Conservation (phyloP, 2,113 vertebrate species). For the Trichechus manatus region DNA sequence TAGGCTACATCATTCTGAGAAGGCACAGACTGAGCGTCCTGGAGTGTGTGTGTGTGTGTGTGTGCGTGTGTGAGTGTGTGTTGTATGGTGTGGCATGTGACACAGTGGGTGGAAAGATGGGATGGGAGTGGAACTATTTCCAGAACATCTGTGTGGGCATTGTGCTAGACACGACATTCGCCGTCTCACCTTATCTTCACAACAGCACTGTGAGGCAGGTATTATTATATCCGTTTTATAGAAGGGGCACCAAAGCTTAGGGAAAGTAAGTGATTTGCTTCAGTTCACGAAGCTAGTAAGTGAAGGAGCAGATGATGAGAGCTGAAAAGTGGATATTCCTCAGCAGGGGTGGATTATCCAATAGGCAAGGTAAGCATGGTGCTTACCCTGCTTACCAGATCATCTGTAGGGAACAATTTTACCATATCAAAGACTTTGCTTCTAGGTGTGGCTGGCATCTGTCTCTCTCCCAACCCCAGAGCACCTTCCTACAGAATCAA, state of each 20-base stretch:
- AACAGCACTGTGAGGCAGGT: background rate
- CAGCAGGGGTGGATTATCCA: too few relatives aligned
- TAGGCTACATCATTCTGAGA: background rate
- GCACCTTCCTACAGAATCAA: too few relatives aligned
- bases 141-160: background rate
- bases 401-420: too few relatives aligned
- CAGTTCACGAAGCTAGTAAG: background rate
- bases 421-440: too few relatives aligned
- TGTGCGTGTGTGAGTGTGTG: background rate
- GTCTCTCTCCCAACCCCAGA: too few relatives aligned
- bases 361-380: too few relatives aligned
- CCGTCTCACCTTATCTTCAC: background rate
- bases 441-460: too few relatives aligned
- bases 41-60: background rate
- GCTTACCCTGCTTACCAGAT: too few relatives aligned
- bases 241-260: background rate
- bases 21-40: background rate
- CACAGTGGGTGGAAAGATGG: background rate
- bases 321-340: background rate
- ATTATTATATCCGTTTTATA: background rate
- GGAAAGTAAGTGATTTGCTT: background rate
- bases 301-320: background rate
- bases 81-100: background rate
- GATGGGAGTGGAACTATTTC: background rate
- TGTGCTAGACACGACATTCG: background rate